A percentile compares a stretch with the other conserved stretches of the same genome.
Conservation (phyloP, 2,797 vertebrate genomes). For the Crocodylus rhombifer region DNA sequence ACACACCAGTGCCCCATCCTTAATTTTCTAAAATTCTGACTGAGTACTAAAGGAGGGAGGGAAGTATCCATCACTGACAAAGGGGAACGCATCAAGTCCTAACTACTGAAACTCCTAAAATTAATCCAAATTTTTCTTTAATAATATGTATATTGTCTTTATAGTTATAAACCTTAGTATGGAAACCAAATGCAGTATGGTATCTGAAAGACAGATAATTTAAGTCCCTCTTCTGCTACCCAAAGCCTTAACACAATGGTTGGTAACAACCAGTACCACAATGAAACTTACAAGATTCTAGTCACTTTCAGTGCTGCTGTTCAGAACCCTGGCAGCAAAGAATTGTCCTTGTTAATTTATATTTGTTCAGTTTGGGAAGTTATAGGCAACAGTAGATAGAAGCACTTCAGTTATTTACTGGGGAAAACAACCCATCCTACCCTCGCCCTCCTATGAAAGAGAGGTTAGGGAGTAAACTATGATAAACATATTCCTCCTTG, state of each 20-base stretch:
- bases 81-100: slow-evolving; percentile 53
- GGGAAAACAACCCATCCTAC: neutral
- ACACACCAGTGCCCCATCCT: slow-evolving; percentile 72
- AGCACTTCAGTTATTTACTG: neutral
- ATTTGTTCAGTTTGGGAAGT: neutral
- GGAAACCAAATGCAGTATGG: slow-evolving; percentile 3
- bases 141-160: slow-evolving; percentile 53
- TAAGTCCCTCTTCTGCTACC: neutral
- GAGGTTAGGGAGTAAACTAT: neutral
- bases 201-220: neutral
- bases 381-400: slow-evolving; percentile 14
- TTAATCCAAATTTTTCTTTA: slow-evolving; percentile 23
- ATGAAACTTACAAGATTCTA: neutral
- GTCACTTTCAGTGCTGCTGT: neutral
- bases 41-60: slow-evolving; percentile 54
- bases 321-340: neutral
- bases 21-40: slow-evolving; percentile 68
- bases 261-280: neutral
- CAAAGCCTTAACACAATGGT: neutral
- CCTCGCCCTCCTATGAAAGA: neutral
- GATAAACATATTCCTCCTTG: neutral
- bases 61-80: slow-evolving; percentile 51
- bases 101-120: slow-evolving; percentile 48
- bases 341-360: neutral
- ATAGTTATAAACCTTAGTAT: neutral